phyloP scores from a whole-genome alignment of 1,140 invertebrate genomes.

The Ladona fulva region DNA sequence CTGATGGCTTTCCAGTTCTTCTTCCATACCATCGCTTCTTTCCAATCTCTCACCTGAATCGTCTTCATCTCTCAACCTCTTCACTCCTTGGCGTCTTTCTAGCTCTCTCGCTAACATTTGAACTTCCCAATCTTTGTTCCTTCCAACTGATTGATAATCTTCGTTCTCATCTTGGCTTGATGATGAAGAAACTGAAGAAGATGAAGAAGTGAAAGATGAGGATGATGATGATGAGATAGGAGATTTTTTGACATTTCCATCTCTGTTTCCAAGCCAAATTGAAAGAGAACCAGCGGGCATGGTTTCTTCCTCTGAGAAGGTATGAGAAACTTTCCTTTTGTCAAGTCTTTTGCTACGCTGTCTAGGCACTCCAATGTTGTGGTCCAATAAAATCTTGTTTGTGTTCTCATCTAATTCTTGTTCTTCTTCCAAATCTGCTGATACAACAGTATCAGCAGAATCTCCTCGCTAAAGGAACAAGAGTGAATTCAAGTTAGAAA shows the following conservation, averaged over 20 bases:
- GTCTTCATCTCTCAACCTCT: constrained; percentile 20
- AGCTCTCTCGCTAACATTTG: constrained; percentile 64
- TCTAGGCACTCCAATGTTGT: constrained; percentile 12
- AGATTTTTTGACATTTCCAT: constrained; percentile 34
- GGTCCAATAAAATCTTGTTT: not conserved
- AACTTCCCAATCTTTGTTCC: constrained; percentile 63
- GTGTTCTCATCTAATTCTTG: constrained; percentile 15
- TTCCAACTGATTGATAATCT: constrained; percentile 32
- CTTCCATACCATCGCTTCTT: not conserved
- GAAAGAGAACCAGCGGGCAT: constrained; percentile 36
- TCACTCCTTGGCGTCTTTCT: constrained; percentile 44
- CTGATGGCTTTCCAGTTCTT: not conserved
- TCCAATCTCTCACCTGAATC: not conserved
- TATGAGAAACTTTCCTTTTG: constrained; percentile 20
- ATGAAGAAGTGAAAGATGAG: constrained; percentile 26
- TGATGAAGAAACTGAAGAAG: constrained; percentile 26
- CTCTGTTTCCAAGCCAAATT: constrained; percentile 30
- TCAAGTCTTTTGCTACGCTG: not conserved
- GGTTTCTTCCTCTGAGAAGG: constrained; percentile 50
- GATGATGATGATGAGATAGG: not conserved
- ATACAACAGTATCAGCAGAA: constrained; percentile 46
- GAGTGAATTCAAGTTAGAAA: constrained; percentile 26
- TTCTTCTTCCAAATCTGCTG: constrained; percentile 24
- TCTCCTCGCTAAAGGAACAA: constrained; percentile 44
- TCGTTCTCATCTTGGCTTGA: constrained; percentile 30